A percentile compares a stretch with the other conserved stretches of the same genome.
Evolutionary conservation across 2,797 vertebrate genomes (phyloP).

Genomic region (Taeniopygia guttata): DNA sequence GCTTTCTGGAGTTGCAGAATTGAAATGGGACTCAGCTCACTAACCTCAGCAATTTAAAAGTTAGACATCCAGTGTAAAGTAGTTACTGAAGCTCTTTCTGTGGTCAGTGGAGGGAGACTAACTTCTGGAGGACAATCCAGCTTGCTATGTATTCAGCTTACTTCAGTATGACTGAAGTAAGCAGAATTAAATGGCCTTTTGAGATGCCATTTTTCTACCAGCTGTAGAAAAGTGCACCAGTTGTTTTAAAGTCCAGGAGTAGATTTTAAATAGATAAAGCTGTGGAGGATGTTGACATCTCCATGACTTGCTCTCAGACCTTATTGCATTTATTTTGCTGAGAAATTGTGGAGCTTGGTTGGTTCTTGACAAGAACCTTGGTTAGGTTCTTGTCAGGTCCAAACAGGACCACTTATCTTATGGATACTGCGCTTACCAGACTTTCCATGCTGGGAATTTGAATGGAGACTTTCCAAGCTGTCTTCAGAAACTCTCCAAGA

Average conservation of each 20-base stretch:
- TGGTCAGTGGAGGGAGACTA: background rate
- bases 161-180: background rate
- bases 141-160: no score
- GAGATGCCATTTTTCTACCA: background rate
- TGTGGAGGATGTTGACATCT: background rate
- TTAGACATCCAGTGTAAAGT: background rate
- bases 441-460: background rate
- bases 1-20: background rate
- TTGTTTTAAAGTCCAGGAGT: background rate
- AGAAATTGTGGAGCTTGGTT: background rate
- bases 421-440: rapidly evolving
- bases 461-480: no score
- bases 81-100: background rate
- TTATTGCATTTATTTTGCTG: background rate
- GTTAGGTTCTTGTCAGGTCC: background rate
- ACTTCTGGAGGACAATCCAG: background rate
- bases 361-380: no score
- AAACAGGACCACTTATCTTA: background rate
- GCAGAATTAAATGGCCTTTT: background rate
- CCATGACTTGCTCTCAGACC: background rate
- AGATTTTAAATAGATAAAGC: background rate
- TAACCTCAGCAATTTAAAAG: slow-evolving; percentile 6
- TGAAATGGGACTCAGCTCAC: slow-evolving; percentile 8
- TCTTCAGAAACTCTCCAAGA: background rate
- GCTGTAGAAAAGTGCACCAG: background rate